These are phyloP conservation scores for Terrapene triunguis DNA, from an alignment of 2,113 vertebrate species.

Conservation along the genomic window DNA sequence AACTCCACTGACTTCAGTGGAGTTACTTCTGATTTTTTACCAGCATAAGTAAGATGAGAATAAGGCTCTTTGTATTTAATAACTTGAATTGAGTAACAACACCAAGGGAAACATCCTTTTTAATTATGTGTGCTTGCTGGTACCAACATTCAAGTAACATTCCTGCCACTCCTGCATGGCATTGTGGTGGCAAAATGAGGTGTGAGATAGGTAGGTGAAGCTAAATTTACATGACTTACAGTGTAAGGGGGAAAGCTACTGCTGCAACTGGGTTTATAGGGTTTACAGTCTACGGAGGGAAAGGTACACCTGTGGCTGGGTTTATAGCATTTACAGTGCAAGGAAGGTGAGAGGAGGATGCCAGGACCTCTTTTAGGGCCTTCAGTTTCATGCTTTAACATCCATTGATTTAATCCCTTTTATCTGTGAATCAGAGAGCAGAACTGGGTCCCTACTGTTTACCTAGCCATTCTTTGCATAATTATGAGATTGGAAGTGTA, in stretches of 20 bases:
- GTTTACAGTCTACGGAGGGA: not conserved
- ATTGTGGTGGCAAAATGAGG: not conserved
- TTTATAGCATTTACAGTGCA: not conserved
- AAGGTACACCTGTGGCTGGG: not conserved
- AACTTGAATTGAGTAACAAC: not conserved
- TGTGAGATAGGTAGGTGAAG: accelerated
- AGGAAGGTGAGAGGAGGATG: not conserved
- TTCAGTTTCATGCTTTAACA: constrained; percentile 39
- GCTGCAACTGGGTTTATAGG: not conserved
- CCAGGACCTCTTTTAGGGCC: not conserved
- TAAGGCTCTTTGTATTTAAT: not conserved
- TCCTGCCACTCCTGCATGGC: not conserved
- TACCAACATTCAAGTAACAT: not conserved
- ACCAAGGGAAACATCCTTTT: not conserved
- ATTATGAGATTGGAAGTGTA: constrained; percentile 22
- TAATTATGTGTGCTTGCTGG: not conserved
- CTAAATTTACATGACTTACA: not conserved
- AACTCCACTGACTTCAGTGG: not conserved
- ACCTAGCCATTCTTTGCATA: constrained; percentile 24
- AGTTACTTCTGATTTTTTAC: constrained; percentile 1
- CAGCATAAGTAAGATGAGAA: not conserved
- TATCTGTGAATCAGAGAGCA: not conserved
- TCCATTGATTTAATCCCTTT: constrained; percentile 17
- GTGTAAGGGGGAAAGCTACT: not conserved
- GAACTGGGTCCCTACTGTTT: not conserved